Base-by-base conservation (phyloP, 2,113 vertebrate species). In the Balaenoptera acutorostrata region DNA sequence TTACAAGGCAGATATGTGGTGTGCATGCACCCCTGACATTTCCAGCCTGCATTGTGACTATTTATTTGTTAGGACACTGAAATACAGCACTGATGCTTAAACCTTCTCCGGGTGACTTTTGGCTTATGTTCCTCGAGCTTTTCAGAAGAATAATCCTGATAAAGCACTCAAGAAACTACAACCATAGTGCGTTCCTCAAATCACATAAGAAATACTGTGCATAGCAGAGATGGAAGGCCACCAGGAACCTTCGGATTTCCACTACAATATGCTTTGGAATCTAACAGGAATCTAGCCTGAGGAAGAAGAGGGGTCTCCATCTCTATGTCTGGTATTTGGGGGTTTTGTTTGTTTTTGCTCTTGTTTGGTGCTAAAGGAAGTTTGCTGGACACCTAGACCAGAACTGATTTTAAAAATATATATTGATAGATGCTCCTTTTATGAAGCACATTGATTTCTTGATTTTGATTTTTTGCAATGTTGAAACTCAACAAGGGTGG, bases 1-100 rank as follows among this genome's bases (percentile, higher is more conserved):
- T 95, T 93, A 91, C 44, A 93, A 83, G 97, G 46, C 83, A 93
- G 78, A 68, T 52, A 74, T 96, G 83, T 92, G 80, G 91, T 91
- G 83, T 96, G 92, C 96, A 98, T 96, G 64, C 87, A 29, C 66
- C 85, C 96, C 33, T 17, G 7, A 66, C 66, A 69, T 75, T 97
- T 90, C 57, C 68, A 86, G 0, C 89, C 80, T 95, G 8, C 0
- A 82, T 80, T 66, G 44, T 46, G 75, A 21, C 75, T 87, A 2
- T 89, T 94, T 96, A 5, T 82, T 95, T 96, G 33, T 80, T 77
- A 97, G 81, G 74, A 89, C 8, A 25, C 93, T 97, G 86, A 97
- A 93, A 74, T 68, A 78, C 14, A 97, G 46, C 64, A 68, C 20
- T 46, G 57, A 74, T 90, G 64, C 71, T 92, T 77, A 93, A 36